Evolutionary conservation across 1,140 invertebrate species (phyloP), one percentile per base, ranked within the genome.

Genomic region (Nasonia vitripennis): DNA sequence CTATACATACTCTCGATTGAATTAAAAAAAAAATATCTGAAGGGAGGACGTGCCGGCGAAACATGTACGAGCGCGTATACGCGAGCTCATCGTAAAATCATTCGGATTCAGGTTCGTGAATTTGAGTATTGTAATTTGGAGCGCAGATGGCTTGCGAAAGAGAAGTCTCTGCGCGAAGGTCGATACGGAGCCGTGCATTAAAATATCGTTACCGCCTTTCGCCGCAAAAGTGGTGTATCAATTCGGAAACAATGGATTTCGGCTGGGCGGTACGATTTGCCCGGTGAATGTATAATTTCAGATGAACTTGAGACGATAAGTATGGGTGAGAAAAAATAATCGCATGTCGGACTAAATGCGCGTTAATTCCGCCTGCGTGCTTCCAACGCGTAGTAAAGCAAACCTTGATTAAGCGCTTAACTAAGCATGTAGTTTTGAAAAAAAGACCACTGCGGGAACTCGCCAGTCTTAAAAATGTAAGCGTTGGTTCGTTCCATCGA

Each of bases 131-230:
- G 23, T 74, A n/a, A 51, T 82, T 9, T 11, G 9, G 7, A 20
- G 55, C 17, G 55, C 55, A 6, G 17, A 75, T 45, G 73, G 41
- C 37, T 84, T 84, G 17, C 75, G 67, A 84, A 84, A 84, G 6
- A 55, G 3, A 17, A 78, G 81, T 3, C 45, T 37, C 4, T 48
- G 23, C 51, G 5, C 31, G 51, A 75, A 83, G 31, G 78, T 83
- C 71, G 14, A 37, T 82, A 23, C 20, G 83, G 20, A 78, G 70
- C 81, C 48, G 74, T 23, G n/a, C 17, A 74, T 75, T 48, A 82
- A 62, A 55, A 67, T 37, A 51, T 78, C 77, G 37, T 55, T 78
- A 51, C 48, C n/a, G 10, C 23, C 9, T 55, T 62, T 62, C 55
- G 51, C 17, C 20, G 48, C 4, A 20, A 74, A 70, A 48, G 12